Percentiles rank a stretch among this genome's conserved stretches.
These are phyloP conservation scores for Schlechtendalia chinensis DNA, from an alignment of 1,140 invertebrate species.

Conservation along the genomic window DNA sequence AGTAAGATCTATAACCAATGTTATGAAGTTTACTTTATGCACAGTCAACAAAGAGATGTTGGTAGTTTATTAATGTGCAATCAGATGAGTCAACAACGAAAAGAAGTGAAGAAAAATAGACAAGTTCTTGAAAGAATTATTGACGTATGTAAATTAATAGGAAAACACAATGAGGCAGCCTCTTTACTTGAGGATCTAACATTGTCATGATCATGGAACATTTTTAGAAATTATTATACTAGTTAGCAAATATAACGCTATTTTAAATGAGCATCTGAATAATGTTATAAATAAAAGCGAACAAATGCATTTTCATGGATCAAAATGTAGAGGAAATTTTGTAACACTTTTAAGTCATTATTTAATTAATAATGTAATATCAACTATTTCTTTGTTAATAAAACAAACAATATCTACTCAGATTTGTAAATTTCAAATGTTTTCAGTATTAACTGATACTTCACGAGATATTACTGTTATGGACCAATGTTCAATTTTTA, in stretches of 20 bases:
- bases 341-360: not conserved
- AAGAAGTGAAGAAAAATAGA: slow-evolving; percentile 16
- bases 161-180: slow-evolving; percentile 2
- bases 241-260: not conserved
- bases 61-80: not conserved
- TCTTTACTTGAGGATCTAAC: not conserved
- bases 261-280: slow-evolving; percentile 21
- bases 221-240: slow-evolving; percentile 28
- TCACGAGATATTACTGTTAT: not conserved
- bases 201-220: slow-evolving; percentile 5
- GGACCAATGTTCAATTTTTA: not conserved
- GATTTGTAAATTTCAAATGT: not conserved
- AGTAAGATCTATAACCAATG: not conserved
- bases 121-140: not conserved
- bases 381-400: not conserved
- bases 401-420: not conserved
- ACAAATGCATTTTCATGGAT: not conserved
- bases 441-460: not conserved
- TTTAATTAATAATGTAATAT: not conserved
- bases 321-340: not conserved
- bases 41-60: not conserved
- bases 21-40: not conserved
- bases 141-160: slow-evolving; percentile 18
- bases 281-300: not conserved
- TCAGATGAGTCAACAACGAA: not conserved